A percentile compares a stretch with the other conserved stretches of the same genome.
Conservation (phyloP, 2,797 vertebrate genomes). For the Tenualosa thibaudeaui region DNA sequence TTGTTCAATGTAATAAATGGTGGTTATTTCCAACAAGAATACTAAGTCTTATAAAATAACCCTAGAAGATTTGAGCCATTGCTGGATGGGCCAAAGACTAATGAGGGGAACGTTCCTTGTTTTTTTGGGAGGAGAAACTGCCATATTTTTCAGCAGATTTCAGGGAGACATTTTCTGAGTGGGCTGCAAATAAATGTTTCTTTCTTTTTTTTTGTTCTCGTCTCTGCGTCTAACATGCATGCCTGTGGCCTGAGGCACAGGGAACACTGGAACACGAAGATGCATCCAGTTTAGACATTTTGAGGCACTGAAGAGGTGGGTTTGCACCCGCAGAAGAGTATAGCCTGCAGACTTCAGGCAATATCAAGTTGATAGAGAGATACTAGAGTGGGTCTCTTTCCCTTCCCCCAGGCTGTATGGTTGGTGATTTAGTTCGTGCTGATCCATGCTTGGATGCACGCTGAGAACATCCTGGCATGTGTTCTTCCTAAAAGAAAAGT, state of each 20-base stretch:
- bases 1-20: neutral
- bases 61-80: neutral
- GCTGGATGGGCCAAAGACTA: neutral
- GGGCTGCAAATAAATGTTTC: conserved; percentile 13
- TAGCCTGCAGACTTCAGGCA: neutral
- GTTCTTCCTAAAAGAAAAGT: neutral
- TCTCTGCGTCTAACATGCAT: conserved; percentile 23
- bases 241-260: conserved; percentile 29
- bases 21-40: neutral
- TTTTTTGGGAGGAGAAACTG: neutral
- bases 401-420: neutral
- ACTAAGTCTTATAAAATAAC: neutral
- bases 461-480: neutral
- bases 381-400: neutral
- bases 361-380: neutral
- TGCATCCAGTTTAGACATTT: neutral
- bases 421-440: neutral
- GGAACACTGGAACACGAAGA: neutral
- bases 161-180: neutral
- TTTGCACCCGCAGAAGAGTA: neutral
- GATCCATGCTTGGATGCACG: neutral
- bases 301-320: neutral
- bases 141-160: neutral
- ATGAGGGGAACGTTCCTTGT: neutral
- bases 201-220: neutral